Evolutionary conservation across 2,888 invertebrate species (phyloP), one percentile per base, ranked within the genome.

Genomic region (Chymomyza amoena): DNA sequence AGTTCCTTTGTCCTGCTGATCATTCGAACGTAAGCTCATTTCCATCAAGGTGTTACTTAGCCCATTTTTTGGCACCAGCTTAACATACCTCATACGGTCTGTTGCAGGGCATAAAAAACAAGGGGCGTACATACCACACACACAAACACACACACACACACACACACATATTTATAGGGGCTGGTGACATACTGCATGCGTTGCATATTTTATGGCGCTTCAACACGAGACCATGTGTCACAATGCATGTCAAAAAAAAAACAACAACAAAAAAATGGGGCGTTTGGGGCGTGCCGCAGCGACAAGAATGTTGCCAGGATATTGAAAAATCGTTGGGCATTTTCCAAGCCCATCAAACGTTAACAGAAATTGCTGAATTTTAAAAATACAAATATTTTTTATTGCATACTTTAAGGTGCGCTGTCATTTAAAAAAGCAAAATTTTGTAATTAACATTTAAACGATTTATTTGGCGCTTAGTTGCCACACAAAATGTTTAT

Each of bases 161-260:
- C n/a, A n/a, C n/a, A n/a, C n/a, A n/a, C n/a, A n/a, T n/a, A n/a
- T 20, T 18, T 20, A 18, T 45, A 45, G 39, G 13, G 13, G 39
- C 13, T 70, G 75, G 75, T 84, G 87, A 88, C 84, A 83, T 88
- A 84, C 84, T 84, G 84, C 84, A 86, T 88, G 84, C 84, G 86
- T 81, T 88, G 88, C 84, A 84, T 84, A 84, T 84, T 88, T 84
- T 84, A 84, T 84, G 81, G 79, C 79, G 77, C 84, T 86, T 84
- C 84, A 84, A 84, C 88, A 86, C 88, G 84, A 81, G 83, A 82
- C 83, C 83, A 83, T 85, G 83, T 83, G 87, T 83, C 88, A 78
- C 80, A 73, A 79, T 74, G 86, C 70, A 70, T 51, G 51, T 59
- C 32, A 32, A 6, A 32, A 32, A 9, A 32, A 32, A 32, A 32